phyloP scores from a whole-genome alignment of 2,113 vertebrate species.

The Otus sunia region DNA sequence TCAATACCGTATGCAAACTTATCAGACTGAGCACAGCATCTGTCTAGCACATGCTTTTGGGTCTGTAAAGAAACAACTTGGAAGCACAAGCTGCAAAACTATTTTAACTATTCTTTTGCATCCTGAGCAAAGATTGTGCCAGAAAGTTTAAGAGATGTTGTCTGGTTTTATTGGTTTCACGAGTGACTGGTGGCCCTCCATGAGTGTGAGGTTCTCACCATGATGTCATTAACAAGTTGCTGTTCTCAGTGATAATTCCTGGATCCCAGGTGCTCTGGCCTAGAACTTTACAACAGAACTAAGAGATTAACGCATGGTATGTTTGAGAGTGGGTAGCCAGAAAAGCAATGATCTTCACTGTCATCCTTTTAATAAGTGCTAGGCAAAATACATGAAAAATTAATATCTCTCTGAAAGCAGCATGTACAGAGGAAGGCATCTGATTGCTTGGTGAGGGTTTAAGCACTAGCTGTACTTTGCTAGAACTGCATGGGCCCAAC shows the following conservation, averaged over 20 bases:
- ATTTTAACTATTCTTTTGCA: constrained; percentile 18
- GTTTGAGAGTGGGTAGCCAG: neutral
- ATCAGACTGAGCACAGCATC: constrained; percentile 37
- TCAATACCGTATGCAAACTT: constrained; percentile 37
- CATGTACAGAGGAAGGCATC: neutral
- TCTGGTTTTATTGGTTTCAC: neutral
- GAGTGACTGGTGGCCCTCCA: neutral
- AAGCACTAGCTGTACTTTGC: neutral
- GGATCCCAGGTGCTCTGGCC: neutral
- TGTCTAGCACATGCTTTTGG: constrained; percentile 41
- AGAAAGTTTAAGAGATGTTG: neutral
- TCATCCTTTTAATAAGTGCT: neutral
- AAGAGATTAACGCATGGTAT: neutral
- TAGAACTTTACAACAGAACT: neutral
- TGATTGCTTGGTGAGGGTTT: neutral
- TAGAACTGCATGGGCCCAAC: neutral
- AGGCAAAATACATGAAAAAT: neutral
- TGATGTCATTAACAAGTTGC: neutral
- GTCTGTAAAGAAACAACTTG: constrained; percentile 3
- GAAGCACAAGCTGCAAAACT: constrained; percentile 4
- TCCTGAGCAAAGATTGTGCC: neutral
- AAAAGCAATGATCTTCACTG: neutral
- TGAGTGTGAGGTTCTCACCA: neutral
- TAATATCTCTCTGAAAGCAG: neutral
- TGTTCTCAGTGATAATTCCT: neutral